A percentile compares a stretch with the other conserved stretches of the same genome.
Conservation (phyloP, 2,888 invertebrate species). For the Nowickia ferox region DNA sequence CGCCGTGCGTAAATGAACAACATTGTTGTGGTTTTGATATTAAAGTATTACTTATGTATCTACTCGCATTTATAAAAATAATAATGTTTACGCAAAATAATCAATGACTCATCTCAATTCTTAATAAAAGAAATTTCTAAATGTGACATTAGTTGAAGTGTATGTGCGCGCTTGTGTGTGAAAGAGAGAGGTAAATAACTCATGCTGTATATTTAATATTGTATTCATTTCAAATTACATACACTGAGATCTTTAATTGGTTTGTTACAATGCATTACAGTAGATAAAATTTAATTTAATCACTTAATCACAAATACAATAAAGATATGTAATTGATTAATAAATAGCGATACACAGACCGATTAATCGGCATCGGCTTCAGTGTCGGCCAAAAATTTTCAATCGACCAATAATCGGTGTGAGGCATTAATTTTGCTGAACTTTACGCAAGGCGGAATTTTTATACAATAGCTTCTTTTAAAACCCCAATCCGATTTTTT, state of each 20-base stretch:
- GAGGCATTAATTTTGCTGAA: too few relatives aligned
- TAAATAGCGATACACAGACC: too few relatives aligned
- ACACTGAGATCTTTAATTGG: not conserved
- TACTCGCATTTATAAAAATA: slow-evolving; percentile 1
- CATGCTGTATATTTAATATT: slow-evolving; percentile 23
- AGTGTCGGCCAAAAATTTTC: too few relatives aligned
- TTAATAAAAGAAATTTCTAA: slow-evolving; percentile 62
- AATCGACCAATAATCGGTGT: too few relatives aligned
- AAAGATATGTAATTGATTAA: not conserved
- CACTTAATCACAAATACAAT: not conserved
- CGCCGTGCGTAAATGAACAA: slow-evolving; percentile 53
- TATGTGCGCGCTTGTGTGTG: not conserved
- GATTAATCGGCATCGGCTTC: too few relatives aligned
- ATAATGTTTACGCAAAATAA: slow-evolving; percentile 55
- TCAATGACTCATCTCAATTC: slow-evolving; percentile 52
- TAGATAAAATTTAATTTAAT: not conserved
- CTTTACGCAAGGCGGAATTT: too few relatives aligned
- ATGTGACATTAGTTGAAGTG: slow-evolving; percentile 26
- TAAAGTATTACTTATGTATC: slow-evolving; percentile 1
- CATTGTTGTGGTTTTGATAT: slow-evolving; percentile 62
- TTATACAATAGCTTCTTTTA: too few relatives aligned
- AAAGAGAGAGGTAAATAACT: not conserved
- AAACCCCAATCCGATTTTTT: too few relatives aligned
- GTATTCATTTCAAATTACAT: not conserved
- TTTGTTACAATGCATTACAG: not conserved